Percentiles rank a stretch among this genome's conserved stretches.
phyloP scores from a whole-genome alignment of 1,140 invertebrate genomes.

The Sitobion miscanthi region DNA sequence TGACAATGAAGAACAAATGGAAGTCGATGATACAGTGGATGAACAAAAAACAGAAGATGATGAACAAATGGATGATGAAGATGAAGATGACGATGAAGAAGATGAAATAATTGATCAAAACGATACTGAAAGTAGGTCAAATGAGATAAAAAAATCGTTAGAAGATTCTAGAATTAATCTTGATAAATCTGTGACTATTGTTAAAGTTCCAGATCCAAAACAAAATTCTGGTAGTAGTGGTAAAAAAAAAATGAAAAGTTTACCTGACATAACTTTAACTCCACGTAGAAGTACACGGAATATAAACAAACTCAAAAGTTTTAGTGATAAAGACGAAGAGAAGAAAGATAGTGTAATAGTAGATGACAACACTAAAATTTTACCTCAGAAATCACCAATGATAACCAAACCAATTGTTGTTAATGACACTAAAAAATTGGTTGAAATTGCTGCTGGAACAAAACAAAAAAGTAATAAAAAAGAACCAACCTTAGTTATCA shows the following conservation, averaged over 20 bases:
- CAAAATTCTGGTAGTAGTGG: slow-evolving; percentile 41
- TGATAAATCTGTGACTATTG: slow-evolving; percentile 45
- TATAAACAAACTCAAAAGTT: slow-evolving; percentile 70
- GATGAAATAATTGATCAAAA: slow-evolving; percentile 50
- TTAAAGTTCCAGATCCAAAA: slow-evolving; percentile 36
- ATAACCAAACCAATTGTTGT: slow-evolving; percentile 71
- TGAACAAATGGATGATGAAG: slow-evolving; percentile 56
- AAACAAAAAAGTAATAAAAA: slow-evolving; percentile 70
- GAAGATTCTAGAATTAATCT: slow-evolving; percentile 56
- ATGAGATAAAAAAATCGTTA: slow-evolving; percentile 57
- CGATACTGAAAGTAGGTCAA: slow-evolving; percentile 54
- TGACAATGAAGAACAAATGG: slow-evolving; percentile 40
- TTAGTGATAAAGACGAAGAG: slow-evolving; percentile 68
- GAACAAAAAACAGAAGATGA: slow-evolving; percentile 57
- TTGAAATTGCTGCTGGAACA: slow-evolving; percentile 72
- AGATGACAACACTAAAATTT: slow-evolving; percentile 65
- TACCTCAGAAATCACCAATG: slow-evolving; percentile 73
- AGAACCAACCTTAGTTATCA: slow-evolving; percentile 78
- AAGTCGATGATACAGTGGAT: slow-evolving; percentile 20
- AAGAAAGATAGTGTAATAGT: slow-evolving; percentile 61
- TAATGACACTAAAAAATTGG: slow-evolving; percentile 75
- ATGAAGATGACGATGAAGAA: slow-evolving; percentile 48
- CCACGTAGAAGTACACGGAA: slow-evolving; percentile 71
- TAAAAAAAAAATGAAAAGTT: slow-evolving; percentile 63
- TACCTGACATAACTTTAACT: slow-evolving; percentile 64